phyloP scores from a whole-genome alignment of 2,113 vertebrate genomes.

The Aldabrachelys gigantea region DNA sequence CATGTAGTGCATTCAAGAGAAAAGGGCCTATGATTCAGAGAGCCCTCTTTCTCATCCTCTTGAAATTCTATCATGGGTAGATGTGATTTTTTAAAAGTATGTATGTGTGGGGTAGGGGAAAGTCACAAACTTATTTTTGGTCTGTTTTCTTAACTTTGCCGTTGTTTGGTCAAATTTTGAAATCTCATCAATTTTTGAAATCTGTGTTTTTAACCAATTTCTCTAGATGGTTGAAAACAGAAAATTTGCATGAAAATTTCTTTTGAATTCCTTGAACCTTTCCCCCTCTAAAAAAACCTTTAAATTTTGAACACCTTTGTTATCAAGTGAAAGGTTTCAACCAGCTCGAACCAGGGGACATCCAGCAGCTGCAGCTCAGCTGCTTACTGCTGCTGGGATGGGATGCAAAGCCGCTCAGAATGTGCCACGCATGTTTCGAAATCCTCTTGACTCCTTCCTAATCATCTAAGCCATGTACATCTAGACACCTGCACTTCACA shows the following conservation, averaged over 20 bases:
- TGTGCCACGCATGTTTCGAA: too few species aligned
- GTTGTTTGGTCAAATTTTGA: neutral
- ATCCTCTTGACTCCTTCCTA: neutral
- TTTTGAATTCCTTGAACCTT: neutral
- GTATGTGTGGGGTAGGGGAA: neutral
- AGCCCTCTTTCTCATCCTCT: neutral
- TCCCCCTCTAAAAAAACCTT: neutral
- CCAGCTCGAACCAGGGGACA: neutral
- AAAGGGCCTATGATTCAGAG: neutral
- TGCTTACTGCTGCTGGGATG: too few species aligned
- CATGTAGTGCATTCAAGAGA: neutral
- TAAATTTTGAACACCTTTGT: neutral
- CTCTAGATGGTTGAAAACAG: neutral
- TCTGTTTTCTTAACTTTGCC: neutral
- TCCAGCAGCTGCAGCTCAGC: rapidly evolving
- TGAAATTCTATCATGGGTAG: neutral
- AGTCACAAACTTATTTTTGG: neutral
- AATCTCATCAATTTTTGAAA: neutral
- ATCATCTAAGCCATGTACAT: neutral
- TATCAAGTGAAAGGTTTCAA: neutral
- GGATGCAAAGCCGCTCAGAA: rapidly evolving
- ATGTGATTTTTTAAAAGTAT: neutral
- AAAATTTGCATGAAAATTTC: too few species aligned
- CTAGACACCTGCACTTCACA: neutral
- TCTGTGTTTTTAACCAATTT: neutral